Percentiles rank a stretch among this genome's conserved stretches.
Conservation (phyloP, 2,113 vertebrate genomes). For the Phainopepla nitens region DNA sequence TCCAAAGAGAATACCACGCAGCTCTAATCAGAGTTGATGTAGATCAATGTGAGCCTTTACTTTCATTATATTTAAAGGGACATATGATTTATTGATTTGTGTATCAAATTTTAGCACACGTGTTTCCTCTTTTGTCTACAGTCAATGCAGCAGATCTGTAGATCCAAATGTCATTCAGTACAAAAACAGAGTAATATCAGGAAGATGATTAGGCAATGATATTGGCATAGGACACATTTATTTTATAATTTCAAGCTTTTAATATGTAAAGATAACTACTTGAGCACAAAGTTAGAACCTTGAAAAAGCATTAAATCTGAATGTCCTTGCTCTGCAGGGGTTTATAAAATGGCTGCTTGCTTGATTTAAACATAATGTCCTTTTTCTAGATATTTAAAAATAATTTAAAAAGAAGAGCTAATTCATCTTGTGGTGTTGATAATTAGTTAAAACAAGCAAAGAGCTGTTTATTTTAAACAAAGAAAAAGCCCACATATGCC, state of each 20-base stretch:
- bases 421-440: neutral
- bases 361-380: neutral
- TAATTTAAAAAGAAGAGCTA: neutral
- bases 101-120: constrained; percentile 15
- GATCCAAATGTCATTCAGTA: neutral
- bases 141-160: neutral
- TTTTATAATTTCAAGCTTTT: neutral
- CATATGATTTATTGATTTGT: constrained; percentile 42
- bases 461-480: neutral
- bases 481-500: neutral
- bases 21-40: constrained; percentile 8
- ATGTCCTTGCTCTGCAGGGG: neutral
- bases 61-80: constrained; percentile 30
- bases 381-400: neutral
- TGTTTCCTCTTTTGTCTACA: neutral
- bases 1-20: neutral
- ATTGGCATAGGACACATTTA: neutral
- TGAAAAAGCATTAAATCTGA: neutral
- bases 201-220: neutral
- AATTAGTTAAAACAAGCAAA: neutral
- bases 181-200: neutral
- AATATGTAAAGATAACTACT: neutral
- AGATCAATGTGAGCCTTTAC: constrained; percentile 18
- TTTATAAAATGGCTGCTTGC: neutral
- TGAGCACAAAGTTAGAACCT: neutral